These are phyloP conservation scores for Galeopterus variegatus DNA, from an alignment of 2,113 vertebrate species.

Conservation along the genomic window DNA sequence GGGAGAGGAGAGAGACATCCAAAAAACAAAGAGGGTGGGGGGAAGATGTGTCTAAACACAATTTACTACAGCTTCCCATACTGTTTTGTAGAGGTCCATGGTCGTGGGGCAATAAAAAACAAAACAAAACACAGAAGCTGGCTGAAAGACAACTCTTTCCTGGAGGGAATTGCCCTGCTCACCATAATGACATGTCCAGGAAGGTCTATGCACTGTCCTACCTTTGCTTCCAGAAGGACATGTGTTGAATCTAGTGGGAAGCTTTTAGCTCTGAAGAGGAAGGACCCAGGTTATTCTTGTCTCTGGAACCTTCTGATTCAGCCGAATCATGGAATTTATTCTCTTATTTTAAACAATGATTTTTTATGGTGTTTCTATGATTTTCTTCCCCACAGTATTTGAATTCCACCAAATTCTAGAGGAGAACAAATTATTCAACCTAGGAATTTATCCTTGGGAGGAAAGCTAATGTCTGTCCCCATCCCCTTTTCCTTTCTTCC, in stretches of 20 bases:
- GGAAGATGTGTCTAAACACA: background rate
- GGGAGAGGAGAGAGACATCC: background rate
- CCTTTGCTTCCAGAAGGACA: background rate
- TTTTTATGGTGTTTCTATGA: background rate
- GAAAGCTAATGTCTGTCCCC: background rate
- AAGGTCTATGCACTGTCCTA: background rate
- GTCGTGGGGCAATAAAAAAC: background rate
- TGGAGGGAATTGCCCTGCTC: background rate
- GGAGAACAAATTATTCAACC: slow-evolving; percentile 15
- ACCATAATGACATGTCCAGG: background rate
- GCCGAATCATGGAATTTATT: background rate
- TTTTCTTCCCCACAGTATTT: background rate
- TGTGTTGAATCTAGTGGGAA: background rate
- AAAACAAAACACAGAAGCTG: background rate
- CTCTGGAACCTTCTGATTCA: background rate
- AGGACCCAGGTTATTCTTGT: background rate
- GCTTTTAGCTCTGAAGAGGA: background rate
- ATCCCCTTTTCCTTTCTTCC: background rate
- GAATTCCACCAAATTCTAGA: slow-evolving; percentile 19
- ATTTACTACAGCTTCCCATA: background rate
- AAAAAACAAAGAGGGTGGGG: background rate
- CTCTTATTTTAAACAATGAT: slow-evolving; percentile 18
- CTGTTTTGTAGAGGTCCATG: background rate
- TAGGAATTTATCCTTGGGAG: background rate
- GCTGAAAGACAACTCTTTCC: background rate